phyloP scores from a whole-genome alignment of 1,140 invertebrate genomes.

The Venturia canescens region DNA sequence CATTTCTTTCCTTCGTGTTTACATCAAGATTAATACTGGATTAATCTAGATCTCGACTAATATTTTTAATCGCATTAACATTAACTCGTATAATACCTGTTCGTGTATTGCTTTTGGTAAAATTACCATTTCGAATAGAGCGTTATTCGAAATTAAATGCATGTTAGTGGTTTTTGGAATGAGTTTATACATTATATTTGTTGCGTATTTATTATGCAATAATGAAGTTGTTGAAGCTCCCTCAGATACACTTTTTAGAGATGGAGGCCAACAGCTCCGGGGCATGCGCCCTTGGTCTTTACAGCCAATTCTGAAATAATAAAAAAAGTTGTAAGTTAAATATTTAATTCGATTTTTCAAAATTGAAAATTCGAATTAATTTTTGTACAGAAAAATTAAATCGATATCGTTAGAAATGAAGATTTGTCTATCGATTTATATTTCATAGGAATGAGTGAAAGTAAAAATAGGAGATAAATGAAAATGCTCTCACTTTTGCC shows the following conservation, averaged over 20 bases:
- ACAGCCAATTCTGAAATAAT: constrained; percentile 61
- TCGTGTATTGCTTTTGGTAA: no score
- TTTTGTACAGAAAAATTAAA: no score
- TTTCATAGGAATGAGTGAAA: no score
- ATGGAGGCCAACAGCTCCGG: constrained; percentile 62
- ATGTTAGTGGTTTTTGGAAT: no score
- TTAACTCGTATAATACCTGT: not conserved
- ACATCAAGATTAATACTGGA: not conserved
- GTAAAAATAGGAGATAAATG: not conserved
- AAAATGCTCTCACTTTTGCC: constrained; percentile 66
- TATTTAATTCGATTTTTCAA: constrained; percentile 14
- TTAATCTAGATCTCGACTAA: not conserved
- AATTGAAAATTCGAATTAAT: constrained; percentile 40
- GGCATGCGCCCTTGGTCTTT: constrained; percentile 70
- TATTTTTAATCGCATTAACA: not conserved
- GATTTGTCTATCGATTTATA: not conserved
- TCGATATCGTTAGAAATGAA: not conserved
- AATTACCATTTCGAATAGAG: no score
- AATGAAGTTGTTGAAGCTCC: not conserved
- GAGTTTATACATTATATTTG: not conserved
- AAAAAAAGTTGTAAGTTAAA: constrained; percentile 49
- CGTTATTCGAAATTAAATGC: no score
- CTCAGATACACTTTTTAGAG: constrained; percentile 51
- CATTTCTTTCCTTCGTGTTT: not conserved
- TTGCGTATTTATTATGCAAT: constrained; percentile 21